phyloP scores from a whole-genome alignment of 2,113 vertebrate genomes.

The Cryptomyrus ogoouensis region DNA sequence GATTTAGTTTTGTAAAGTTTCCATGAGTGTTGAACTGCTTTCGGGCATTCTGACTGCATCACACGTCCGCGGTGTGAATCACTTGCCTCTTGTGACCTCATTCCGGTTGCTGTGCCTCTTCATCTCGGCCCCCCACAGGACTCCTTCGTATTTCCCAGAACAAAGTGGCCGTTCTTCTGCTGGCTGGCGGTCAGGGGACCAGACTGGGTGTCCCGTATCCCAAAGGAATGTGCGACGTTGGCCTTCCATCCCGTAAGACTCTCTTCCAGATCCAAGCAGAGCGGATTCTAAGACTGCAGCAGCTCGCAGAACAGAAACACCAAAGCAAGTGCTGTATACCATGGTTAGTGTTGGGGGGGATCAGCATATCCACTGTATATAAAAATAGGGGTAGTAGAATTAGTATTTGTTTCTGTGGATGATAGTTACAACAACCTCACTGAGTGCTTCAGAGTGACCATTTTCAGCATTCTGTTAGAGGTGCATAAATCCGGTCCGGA shows the following conservation, averaged over 20 bases:
- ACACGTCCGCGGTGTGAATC: neutral
- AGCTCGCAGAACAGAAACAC: slow-evolving; percentile 69
- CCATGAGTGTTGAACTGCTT: neutral
- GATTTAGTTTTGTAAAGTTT: neutral
- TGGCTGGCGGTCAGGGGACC: slow-evolving; percentile 92
- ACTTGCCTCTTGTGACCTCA: neutral
- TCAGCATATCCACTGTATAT: neutral
- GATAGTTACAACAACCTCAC: neutral
- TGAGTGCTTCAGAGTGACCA: too few species aligned
- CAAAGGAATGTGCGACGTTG: slow-evolving; percentile 96
- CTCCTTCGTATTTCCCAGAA: slow-evolving; percentile 71
- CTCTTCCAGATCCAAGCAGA: slow-evolving; percentile 96
- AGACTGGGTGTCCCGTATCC: slow-evolving; percentile 86
- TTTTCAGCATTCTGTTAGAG: neutral
- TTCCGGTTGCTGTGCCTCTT: neutral
- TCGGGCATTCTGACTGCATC: neutral
- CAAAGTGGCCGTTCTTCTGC: slow-evolving; percentile 79
- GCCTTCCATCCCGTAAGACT: slow-evolving; percentile 87
- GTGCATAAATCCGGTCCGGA: neutral
- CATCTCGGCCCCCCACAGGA: slow-evolving; percentile 50
- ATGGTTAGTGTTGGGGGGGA: slow-evolving; percentile 64
- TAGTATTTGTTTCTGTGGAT: neutral
- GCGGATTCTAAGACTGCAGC: slow-evolving; percentile 80
- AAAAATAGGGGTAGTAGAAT: neutral
- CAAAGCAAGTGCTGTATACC: slow-evolving; percentile 73